phyloP scores from a whole-genome alignment of 2,888 invertebrate species.

The Hirtodrosophila duncani region DNA sequence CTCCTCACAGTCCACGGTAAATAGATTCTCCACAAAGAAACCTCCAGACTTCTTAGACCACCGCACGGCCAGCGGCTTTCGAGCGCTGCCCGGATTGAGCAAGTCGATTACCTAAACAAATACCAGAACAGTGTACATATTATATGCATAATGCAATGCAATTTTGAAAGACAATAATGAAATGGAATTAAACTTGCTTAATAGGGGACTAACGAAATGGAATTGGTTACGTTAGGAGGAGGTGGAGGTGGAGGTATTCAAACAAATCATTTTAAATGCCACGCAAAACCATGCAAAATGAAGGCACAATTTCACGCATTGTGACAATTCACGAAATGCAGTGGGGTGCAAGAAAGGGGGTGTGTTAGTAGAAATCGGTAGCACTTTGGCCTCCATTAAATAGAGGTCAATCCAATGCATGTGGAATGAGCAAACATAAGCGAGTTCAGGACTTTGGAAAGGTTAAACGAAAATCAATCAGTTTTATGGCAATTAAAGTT shows the following conservation, averaged over 20 bases:
- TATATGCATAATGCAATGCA: constrained; percentile 60
- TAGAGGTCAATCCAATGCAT: constrained; percentile 55
- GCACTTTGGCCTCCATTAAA: constrained; percentile 39
- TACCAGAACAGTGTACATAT: too few species aligned
- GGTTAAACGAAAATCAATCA: constrained; percentile 23
- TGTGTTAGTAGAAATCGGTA: not conserved
- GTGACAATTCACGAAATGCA: constrained; percentile 29
- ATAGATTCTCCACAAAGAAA: constrained; percentile 97
- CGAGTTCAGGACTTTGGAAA: too few species aligned
- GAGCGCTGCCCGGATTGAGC: constrained; percentile 89
- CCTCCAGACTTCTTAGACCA: constrained; percentile 96
- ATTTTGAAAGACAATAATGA: constrained; percentile 47
- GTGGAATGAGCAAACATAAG: constrained; percentile 19
- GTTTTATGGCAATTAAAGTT: constrained; percentile 21
- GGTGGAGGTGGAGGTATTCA: not conserved
- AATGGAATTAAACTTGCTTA: too few species aligned
- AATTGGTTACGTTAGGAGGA: too few species aligned
- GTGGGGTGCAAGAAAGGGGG: not conserved
- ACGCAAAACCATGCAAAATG: constrained; percentile 61
- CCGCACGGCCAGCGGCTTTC: constrained; percentile 89
- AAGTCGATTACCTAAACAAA: constrained; percentile 91
- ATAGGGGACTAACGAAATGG: too few species aligned
- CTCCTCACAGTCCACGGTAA: constrained; percentile 95
- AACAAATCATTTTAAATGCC: constrained; percentile 71
- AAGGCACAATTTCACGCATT: constrained; percentile 38